Percentiles rank a stretch among this genome's conserved stretches.
phyloP scores from a whole-genome alignment of 2,888 invertebrate genomes.

The Marasmarcha lunaedactyla region DNA sequence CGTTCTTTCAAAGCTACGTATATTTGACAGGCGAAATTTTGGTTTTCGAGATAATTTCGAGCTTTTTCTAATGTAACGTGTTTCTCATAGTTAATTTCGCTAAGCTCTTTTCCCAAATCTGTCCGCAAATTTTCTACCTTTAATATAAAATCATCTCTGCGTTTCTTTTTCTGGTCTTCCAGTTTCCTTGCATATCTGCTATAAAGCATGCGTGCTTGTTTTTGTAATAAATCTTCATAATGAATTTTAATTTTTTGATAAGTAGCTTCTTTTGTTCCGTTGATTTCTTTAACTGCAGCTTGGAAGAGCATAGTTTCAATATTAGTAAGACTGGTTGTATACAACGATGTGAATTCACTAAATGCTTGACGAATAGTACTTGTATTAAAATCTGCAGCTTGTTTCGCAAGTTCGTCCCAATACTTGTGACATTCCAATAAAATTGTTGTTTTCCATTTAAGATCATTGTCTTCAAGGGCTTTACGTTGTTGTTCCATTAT shows the following conservation, averaged over 20 bases:
- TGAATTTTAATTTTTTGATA: slow-evolving; percentile 30
- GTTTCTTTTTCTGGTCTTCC: slow-evolving; percentile 24
- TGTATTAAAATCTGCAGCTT: slow-evolving; percentile 29
- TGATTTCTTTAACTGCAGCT: slow-evolving; percentile 34
- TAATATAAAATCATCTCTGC: slow-evolving; percentile 33
- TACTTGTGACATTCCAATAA: slow-evolving; percentile 19
- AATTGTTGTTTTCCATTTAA: slow-evolving; percentile 33
- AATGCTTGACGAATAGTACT: slow-evolving; percentile 30
- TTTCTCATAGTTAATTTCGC: slow-evolving; percentile 48
- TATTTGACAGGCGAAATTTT: slow-evolving; percentile 53
- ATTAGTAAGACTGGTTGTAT: slow-evolving; percentile 31
- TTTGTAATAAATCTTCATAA: slow-evolving; percentile 28
- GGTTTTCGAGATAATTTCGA: slow-evolving; percentile 36
- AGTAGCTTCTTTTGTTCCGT: slow-evolving; percentile 25
- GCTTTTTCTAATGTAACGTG: slow-evolving; percentile 43
- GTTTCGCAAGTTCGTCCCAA: slow-evolving; percentile 25
- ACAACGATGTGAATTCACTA: slow-evolving; percentile 33
- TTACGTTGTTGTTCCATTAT: slow-evolving; percentile 28
- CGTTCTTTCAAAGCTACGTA: slow-evolving; percentile 55
- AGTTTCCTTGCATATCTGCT: slow-evolving; percentile 34
- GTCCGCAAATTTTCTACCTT: slow-evolving; percentile 25
- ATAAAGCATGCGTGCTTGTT: slow-evolving; percentile 38
- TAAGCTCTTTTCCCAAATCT: slow-evolving; percentile 24
- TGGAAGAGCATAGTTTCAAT: slow-evolving; percentile 37
- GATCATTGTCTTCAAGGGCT: slow-evolving; percentile 29